phyloP scores from a whole-genome alignment of 2,797 vertebrate genomes.

The Buceros bicornis region DNA sequence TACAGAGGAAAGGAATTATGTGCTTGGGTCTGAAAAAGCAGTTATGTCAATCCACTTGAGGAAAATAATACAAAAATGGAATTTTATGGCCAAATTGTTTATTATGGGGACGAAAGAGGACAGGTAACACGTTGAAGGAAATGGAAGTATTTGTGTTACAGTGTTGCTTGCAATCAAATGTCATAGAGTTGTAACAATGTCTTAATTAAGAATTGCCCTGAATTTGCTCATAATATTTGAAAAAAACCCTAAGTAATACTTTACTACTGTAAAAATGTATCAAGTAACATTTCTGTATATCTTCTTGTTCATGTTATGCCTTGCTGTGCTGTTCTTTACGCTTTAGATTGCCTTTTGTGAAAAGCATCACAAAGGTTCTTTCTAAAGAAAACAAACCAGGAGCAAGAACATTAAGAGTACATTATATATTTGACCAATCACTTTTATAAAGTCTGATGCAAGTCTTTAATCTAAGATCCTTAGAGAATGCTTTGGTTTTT shows the following conservation, averaged over 20 bases:
- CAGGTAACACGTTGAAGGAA: neutral
- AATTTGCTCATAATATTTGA: neutral
- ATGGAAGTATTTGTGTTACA: neutral
- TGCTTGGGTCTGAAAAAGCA: neutral
- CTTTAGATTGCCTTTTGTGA: constrained; percentile 51
- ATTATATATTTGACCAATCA: constrained; percentile 82
- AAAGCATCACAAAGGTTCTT: constrained; percentile 72
- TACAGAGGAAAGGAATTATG: neutral
- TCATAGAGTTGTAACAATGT: neutral
- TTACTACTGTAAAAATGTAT: neutral
- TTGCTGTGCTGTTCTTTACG: neutral
- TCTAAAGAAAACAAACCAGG: constrained; percentile 77
- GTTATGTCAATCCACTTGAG: neutral
- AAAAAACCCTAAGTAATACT: neutral
- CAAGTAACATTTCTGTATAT: neutral
- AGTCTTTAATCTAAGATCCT: constrained; percentile 82
- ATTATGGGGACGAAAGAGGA: neutral
- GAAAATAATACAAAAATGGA: neutral
- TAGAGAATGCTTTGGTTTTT: constrained; percentile 82
- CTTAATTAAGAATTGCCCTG: constrained; percentile 1
- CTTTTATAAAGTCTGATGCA: constrained; percentile 82
- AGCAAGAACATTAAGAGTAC: constrained; percentile 75
- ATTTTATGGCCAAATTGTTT: neutral
- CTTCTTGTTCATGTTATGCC: neutral
- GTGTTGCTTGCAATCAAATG: neutral